Evolutionary conservation across 2,888 invertebrate species (phyloP).

Genomic region (Standfussiana lucernea): DNA sequence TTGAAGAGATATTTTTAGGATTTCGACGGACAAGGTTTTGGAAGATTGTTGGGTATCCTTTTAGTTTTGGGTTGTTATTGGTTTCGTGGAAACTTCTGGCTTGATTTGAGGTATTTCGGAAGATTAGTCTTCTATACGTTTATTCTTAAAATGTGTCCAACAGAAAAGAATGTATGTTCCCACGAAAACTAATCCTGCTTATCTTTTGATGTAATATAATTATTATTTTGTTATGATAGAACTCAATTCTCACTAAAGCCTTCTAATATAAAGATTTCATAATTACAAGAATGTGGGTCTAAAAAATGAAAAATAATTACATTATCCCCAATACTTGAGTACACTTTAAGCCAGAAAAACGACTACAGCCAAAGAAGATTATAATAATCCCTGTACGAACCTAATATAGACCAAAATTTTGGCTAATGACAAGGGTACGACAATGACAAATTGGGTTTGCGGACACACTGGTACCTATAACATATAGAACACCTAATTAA

Average conservation of each 20-base stretch:
- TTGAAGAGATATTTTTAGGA: conserved; percentile 51
- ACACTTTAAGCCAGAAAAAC: conserved; percentile 24
- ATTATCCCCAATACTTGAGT: background rate
- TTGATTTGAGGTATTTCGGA: conserved; percentile 28
- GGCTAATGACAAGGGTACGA: conserved; percentile 53
- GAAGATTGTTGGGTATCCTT: conserved; percentile 13
- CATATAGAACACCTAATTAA: conserved; percentile 41
- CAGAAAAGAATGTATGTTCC: background rate
- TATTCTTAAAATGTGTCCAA: background rate
- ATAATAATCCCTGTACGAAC: conserved; percentile 44
- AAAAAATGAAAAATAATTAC: background rate
- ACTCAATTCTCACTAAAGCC: background rate
- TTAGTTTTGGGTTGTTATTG: conserved; percentile 26
- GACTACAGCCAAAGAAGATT: conserved; percentile 22
- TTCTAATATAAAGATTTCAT: background rate
- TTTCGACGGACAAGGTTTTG: conserved; percentile 32
- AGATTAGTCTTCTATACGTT: background rate
- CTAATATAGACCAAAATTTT: conserved; percentile 32
- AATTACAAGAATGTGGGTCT: background rate
- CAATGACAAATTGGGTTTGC: conserved; percentile 53
- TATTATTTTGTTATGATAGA: background rate
- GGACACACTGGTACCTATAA: conserved; percentile 20
- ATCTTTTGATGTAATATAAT: background rate
- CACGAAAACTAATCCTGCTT: background rate
- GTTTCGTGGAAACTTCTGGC: conserved; percentile 14